Evolutionary conservation across 2,113 vertebrate species (phyloP).

Genomic region (Macheiramphus alcinus): DNA sequence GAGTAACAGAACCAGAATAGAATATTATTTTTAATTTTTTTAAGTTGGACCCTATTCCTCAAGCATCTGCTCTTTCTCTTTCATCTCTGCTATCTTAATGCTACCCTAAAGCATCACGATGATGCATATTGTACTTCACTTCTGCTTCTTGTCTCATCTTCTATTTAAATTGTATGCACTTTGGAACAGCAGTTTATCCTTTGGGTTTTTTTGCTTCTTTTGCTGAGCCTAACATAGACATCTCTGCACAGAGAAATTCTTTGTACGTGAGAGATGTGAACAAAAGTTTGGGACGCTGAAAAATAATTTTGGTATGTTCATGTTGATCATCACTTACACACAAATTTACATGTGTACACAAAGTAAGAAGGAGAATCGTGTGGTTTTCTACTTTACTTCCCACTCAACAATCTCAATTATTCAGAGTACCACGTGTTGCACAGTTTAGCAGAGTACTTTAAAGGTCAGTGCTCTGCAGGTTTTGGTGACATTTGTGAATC

Average conservation of each 20-base stretch:
- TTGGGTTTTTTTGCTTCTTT: not conserved
- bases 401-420: not conserved
- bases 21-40: not conserved
- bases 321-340: not conserved
- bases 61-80: not conserved
- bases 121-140: not conserved
- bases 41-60: not conserved
- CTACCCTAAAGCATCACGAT: not conserved
- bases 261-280: not conserved
- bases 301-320: not conserved
- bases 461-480: not conserved
- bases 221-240: not conserved
- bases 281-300: not conserved
- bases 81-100: not conserved
- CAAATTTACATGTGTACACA: not conserved
- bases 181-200: not conserved
- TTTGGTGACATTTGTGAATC: slow-evolving; percentile 3
- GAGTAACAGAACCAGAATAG: not conserved
- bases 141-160: not conserved
- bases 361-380: not conserved
- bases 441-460: not conserved
- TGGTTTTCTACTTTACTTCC: not conserved
- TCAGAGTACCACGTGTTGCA: not conserved
- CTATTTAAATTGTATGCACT: not conserved
- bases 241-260: not conserved